phyloP scores from a whole-genome alignment of 2,888 invertebrate species.

The Lingula anatina region DNA sequence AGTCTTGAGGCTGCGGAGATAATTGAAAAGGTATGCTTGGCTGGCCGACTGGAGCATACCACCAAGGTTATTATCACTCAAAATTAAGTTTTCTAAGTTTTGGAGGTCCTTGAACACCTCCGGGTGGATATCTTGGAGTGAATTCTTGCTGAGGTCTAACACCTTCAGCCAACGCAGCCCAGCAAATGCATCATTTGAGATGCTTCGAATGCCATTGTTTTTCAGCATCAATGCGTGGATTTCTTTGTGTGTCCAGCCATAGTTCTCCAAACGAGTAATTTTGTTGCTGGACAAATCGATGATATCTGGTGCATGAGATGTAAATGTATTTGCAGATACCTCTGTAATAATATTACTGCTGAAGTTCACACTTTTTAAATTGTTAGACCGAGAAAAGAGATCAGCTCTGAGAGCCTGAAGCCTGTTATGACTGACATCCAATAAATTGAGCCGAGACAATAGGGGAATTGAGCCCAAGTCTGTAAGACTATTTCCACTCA shows the following conservation, averaged over 20 bases:
- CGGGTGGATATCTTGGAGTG: conserved; percentile 17
- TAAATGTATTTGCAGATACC: conserved; percentile 29
- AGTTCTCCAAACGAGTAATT: conserved; percentile 21
- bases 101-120: conserved; percentile 22
- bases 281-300: conserved; percentile 38
- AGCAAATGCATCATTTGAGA: conserved; percentile 17
- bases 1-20: too few relatives aligned
- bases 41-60: too few relatives aligned
- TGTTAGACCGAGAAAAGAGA: conserved; percentile 24
- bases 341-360: conserved; percentile 29
- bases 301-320: conserved; percentile 22
- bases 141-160: conserved; percentile 26
- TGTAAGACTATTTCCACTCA: conserved; percentile 14
- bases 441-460: conserved; percentile 12
- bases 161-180: conserved; percentile 22
- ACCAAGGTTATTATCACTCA: conserved; percentile 19
- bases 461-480: conserved; percentile 9
- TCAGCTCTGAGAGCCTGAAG: conserved; percentile 21
- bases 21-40: too few relatives aligned
- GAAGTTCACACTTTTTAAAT: conserved; percentile 28
- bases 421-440: conserved; percentile 28
- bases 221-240: not conserved
- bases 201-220: not conserved
- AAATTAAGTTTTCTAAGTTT: conserved; percentile 19
- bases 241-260: conserved; percentile 25